A percentile compares a stretch with the other conserved stretches of the same genome.
Evolutionary conservation across 2,113 vertebrate genomes (phyloP).

Genomic region (Myotis davidii): DNA sequence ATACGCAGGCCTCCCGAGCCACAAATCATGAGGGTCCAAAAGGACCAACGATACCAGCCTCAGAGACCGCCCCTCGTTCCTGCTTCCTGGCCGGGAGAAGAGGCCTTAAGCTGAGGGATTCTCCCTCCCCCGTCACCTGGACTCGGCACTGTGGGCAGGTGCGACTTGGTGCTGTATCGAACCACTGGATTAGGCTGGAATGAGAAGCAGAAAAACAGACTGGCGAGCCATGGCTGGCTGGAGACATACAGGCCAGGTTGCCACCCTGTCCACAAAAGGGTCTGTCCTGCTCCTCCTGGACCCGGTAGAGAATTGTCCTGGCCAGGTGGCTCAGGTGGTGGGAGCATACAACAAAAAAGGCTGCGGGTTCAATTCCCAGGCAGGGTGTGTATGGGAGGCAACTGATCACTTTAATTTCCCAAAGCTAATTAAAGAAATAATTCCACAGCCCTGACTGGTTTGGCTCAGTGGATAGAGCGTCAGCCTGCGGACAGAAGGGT

Average conservation of each 20-base stretch:
- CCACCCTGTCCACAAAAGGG: neutral
- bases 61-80: slow-evolving; percentile 2
- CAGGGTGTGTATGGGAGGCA: neutral
- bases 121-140: slow-evolving; percentile 86
- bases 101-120: neutral
- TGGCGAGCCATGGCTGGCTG: neutral
- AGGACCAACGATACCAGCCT: neutral
- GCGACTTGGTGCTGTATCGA: slow-evolving; percentile 93
- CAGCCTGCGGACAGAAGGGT: too few relatives aligned
- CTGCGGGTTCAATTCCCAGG: neutral
- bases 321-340: neutral
- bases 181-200: slow-evolving; percentile 94
- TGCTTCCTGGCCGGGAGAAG: neutral
- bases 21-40: neutral
- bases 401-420: neutral
- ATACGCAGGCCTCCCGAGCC: neutral
- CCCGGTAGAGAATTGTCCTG: neutral
- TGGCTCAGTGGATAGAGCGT: too few relatives aligned
- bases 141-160: slow-evolving; percentile 96
- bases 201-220: slow-evolving; percentile 43
- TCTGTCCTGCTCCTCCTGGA: neutral
- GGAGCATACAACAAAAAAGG: neutral
- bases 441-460: neutral
- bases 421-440: neutral
- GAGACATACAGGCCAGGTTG: neutral